Conservation (phyloP, 2,113 vertebrate species). For the Sinosuthora webbiana region DNA sequence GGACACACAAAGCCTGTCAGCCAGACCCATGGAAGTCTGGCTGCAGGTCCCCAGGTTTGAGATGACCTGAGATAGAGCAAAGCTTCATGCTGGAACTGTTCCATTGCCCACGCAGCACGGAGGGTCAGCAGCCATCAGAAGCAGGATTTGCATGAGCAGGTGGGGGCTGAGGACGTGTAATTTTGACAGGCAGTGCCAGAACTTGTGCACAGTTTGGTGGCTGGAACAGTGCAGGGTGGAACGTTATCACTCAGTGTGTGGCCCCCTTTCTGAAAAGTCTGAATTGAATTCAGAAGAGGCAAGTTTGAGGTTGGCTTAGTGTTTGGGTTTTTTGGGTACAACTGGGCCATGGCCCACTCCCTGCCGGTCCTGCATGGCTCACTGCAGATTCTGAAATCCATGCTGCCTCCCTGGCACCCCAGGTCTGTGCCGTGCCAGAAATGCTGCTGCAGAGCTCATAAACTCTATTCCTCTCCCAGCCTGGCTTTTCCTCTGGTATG, state of each 20-base stretch:
- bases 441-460: not conserved
- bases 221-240: not conserved
- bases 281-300: not conserved
- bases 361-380: not conserved
- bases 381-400: not conserved
- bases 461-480: not conserved
- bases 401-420: not conserved
- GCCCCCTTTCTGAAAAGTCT: not conserved
- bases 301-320: not conserved
- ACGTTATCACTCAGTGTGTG: rapidly evolving
- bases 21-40: not conserved
- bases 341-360: not conserved
- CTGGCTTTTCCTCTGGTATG: not conserved
- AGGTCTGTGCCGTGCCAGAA: rapidly evolving
- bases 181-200: not conserved
- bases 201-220: not conserved
- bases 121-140: not conserved
- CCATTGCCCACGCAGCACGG: rapidly evolving
- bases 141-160: not conserved
- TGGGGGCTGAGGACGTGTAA: not conserved
- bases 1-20: not conserved
- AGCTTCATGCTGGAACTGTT: rapidly evolving
- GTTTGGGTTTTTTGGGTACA: not conserved
- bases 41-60: not conserved
- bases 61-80: not conserved